Percentiles rank a stretch among this genome's conserved stretches.
Conservation (phyloP, 2,888 invertebrate species). For the Andricus curvator region DNA sequence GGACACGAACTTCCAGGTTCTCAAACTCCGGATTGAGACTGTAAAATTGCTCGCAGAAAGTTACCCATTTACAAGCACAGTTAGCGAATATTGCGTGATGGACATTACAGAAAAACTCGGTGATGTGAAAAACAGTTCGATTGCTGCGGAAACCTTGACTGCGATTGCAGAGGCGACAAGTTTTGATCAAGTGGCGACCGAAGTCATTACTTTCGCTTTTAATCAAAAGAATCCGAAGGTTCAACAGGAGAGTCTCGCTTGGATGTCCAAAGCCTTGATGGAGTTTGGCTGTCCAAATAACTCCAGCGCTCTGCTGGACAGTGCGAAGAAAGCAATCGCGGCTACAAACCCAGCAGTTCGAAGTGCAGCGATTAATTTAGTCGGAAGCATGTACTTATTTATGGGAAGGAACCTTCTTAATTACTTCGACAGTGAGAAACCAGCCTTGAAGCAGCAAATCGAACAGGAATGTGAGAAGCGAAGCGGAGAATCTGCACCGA, state of each 20-base stretch:
- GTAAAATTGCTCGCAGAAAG: conserved; percentile 89
- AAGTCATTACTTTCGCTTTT: conserved; percentile 88
- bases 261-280: conserved; percentile 88
- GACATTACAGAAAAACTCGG: conserved; percentile 92
- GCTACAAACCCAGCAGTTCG: conserved; percentile 93
- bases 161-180: conserved; percentile 89
- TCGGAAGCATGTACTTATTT: conserved; percentile 89
- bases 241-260: conserved; percentile 90
- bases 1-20: conserved; percentile 95
- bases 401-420: conserved; percentile 87
- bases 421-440: conserved; percentile 93
- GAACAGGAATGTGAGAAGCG: conserved; percentile 92
- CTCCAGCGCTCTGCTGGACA: conserved; percentile 82
- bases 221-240: conserved; percentile 94
- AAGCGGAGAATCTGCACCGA: conserved; percentile 74
- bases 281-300: conserved; percentile 89
- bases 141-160: conserved; percentile 86
- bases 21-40: conserved; percentile 90
- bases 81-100: conserved; percentile 87
- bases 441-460: conserved; percentile 90
- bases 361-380: conserved; percentile 86
- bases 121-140: conserved; percentile 87
- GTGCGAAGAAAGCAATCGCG: conserved; percentile 89
- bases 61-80: conserved; percentile 85
- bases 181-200: conserved; percentile 86